phyloP scores from a whole-genome alignment of 2,888 invertebrate genomes.

The Liposcelis brunnea region DNA sequence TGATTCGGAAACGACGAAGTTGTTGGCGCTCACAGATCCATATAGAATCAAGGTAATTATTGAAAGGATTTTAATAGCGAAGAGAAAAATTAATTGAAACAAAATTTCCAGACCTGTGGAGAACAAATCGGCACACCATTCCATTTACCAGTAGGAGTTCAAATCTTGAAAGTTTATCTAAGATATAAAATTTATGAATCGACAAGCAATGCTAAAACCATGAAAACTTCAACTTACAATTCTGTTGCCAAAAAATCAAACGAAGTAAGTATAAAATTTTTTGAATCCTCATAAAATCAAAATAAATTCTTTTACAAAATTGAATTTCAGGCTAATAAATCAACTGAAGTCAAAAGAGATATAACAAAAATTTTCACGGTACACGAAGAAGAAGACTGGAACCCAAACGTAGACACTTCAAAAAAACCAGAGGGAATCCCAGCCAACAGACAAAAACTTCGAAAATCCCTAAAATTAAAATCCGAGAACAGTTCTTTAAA shows the following conservation, averaged over 20 bases:
- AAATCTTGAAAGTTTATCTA: slow-evolving; percentile 61
- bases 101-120: slow-evolving; percentile 41
- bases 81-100: too few relatives aligned
- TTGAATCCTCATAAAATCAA: slow-evolving; percentile 3
- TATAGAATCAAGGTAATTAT: slow-evolving; percentile 55
- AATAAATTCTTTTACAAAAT: slow-evolving; percentile 16
- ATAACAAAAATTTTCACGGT: slow-evolving; percentile 66
- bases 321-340: slow-evolving; percentile 7
- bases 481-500: not conserved
- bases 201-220: slow-evolving; percentile 20
- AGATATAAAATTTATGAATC: slow-evolving; percentile 35
- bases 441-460: not conserved
- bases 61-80: too few relatives aligned
- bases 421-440: not conserved
- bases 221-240: slow-evolving; percentile 20
- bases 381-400: slow-evolving; percentile 47
- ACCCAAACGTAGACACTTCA: slow-evolving; percentile 12
- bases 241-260: slow-evolving; percentile 17
- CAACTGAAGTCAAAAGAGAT: slow-evolving; percentile 33
- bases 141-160: slow-evolving; percentile 63
- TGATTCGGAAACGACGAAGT: slow-evolving; percentile 54
- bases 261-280: too few relatives aligned
- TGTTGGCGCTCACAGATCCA: slow-evolving; percentile 65
- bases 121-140: slow-evolving; percentile 46
- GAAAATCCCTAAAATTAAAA: not conserved